Percentiles rank a stretch among this genome's conserved stretches.
Conservation (phyloP, 2,797 vertebrate species). For the Brotula barbata region DNA sequence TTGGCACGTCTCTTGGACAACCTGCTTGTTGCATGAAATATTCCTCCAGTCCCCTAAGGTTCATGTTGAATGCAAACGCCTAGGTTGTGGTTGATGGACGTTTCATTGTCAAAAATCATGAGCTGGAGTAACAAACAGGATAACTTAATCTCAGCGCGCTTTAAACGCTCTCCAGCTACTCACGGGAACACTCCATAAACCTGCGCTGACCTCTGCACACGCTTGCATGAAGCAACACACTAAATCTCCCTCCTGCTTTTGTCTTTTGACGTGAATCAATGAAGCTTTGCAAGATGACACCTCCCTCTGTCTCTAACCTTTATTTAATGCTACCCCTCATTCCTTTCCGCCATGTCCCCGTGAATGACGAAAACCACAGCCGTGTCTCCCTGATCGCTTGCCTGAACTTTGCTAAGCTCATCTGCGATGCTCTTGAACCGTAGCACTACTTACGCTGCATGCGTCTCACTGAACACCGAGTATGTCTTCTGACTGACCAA, state of each 20-base stretch:
- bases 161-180: constrained; percentile 23
- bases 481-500: not conserved
- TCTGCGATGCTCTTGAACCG: not conserved
- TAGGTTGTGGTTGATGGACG: constrained; percentile 27
- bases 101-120: constrained; percentile 37
- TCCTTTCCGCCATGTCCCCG: constrained; percentile 10
- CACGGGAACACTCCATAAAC: constrained; percentile 18
- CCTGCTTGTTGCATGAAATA: constrained; percentile 82
- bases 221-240: constrained; percentile 64
- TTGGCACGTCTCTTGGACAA: constrained; percentile 18
- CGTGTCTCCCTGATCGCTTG: constrained; percentile 9
- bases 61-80: constrained; percentile 51
- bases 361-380: constrained; percentile 34
- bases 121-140: constrained; percentile 25
- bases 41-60: constrained; percentile 18
- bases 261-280: constrained; percentile 55
- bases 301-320: constrained; percentile 54
- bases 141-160: constrained; percentile 23
- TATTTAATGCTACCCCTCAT: constrained; percentile 24
- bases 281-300: constrained; percentile 30
- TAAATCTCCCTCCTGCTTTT: constrained; percentile 36
- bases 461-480: not conserved
- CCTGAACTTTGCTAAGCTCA: not conserved
- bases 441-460: constrained; percentile 37
- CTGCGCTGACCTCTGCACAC: constrained; percentile 50